A percentile compares a stretch with the other conserved stretches of the same genome.
Evolutionary conservation across 2,113 vertebrate genomes (phyloP).

Genomic region (Erythrocebus patas): DNA sequence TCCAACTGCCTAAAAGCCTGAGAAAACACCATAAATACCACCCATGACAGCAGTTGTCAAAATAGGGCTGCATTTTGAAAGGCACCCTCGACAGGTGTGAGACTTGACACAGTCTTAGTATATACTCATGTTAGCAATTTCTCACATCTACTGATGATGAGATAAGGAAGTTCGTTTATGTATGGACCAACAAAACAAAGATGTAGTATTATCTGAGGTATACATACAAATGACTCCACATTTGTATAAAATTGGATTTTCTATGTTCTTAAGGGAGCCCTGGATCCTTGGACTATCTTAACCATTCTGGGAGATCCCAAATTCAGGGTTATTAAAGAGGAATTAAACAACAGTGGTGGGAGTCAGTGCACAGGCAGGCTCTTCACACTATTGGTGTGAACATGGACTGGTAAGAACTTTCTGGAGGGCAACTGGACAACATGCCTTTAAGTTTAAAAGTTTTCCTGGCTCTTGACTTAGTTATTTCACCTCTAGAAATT

Average conservation of each 20-base stretch:
- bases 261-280: neutral
- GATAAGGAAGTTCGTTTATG: neutral
- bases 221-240: neutral
- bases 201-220: neutral
- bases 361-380: neutral
- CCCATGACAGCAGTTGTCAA: constrained; percentile 38
- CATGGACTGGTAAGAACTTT: neutral
- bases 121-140: neutral
- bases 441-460: neutral
- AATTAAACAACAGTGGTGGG: neutral
- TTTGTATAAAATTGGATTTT: neutral
- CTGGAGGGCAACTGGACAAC: neutral
- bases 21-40: constrained; percentile 45
- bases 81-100: neutral
- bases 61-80: constrained; percentile 52
- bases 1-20: constrained; percentile 46
- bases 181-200: neutral
- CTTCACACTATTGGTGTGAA: neutral
- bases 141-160: neutral
- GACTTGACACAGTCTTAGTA: neutral
- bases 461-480: neutral
- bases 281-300: neutral
- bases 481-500: neutral
- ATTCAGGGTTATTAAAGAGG: neutral
- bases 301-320: neutral